phyloP scores from a whole-genome alignment of 2,797 vertebrate genomes.

The Falco biarmicus region DNA sequence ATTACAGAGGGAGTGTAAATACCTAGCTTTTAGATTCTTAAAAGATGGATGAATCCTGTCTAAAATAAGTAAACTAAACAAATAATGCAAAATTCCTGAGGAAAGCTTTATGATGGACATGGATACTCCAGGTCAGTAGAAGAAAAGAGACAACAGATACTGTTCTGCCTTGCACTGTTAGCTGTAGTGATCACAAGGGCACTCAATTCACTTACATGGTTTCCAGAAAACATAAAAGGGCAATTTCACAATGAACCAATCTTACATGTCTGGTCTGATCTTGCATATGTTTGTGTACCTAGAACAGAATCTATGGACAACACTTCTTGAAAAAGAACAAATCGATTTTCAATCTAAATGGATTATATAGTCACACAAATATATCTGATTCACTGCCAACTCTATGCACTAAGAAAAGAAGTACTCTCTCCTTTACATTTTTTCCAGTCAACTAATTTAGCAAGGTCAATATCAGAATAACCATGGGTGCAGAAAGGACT shows the following conservation, averaged over 20 bases:
- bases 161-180: background rate
- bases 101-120: background rate
- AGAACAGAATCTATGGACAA: background rate
- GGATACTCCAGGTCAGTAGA: background rate
- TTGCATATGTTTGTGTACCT: background rate
- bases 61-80: background rate
- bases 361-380: background rate
- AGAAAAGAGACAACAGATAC: background rate
- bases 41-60: background rate
- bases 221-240: background rate
- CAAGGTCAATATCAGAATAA: background rate
- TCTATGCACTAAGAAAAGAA: background rate
- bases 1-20: background rate
- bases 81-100: background rate
- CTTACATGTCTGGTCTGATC: background rate
- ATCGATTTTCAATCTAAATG: background rate
- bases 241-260: background rate
- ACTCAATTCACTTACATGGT: background rate
- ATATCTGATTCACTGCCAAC: background rate
- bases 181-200: background rate
- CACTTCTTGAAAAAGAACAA: background rate
- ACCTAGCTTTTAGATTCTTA: background rate
- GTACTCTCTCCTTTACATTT: background rate
- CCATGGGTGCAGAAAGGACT: background rate
- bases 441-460: background rate